A percentile compares a stretch with the other conserved stretches of the same genome.
phyloP scores from a whole-genome alignment of 2,797 vertebrate species.

The Phoeniculus purpureus region DNA sequence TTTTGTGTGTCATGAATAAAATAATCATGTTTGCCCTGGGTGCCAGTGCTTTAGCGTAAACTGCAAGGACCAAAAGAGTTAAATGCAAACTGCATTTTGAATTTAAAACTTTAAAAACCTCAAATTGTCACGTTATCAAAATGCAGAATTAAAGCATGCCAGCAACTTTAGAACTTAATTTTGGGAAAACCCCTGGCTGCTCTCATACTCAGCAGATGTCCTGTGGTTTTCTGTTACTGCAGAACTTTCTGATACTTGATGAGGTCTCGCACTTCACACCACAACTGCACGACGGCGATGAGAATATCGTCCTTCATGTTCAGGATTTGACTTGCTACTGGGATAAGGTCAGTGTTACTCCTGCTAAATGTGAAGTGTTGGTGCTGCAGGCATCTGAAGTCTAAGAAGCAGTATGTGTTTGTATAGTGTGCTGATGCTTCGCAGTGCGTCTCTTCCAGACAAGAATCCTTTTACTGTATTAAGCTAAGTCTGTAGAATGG shows the following conservation, averaged over 20 bases:
- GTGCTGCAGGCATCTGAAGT: background rate
- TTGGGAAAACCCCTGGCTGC: background rate
- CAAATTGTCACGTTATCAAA: background rate
- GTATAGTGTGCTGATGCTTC: background rate
- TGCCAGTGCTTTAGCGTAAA: background rate
- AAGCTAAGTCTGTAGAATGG: background rate
- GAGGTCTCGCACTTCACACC: constrained; percentile 79
- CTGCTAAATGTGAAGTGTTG: background rate
- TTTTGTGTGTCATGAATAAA: background rate
- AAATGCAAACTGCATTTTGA: background rate
- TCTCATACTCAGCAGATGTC: background rate
- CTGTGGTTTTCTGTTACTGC: constrained; percentile 17
- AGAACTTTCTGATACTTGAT: constrained; percentile 92
- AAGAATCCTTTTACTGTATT: background rate
- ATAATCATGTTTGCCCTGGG: background rate
- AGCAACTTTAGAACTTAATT: background rate
- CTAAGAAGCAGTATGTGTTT: background rate
- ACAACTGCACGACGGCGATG: constrained; percentile 66
- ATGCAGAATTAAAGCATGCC: background rate
- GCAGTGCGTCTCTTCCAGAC: background rate
- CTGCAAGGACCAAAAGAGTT: background rate
- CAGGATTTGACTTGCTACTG: constrained; percentile 89
- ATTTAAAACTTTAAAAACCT: background rate
- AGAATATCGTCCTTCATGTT: constrained; percentile 81
- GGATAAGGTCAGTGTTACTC: constrained; percentile 85